Conservation (phyloP, 2,888 invertebrate genomes). For the Amblyjoppa fuscipennis region DNA sequence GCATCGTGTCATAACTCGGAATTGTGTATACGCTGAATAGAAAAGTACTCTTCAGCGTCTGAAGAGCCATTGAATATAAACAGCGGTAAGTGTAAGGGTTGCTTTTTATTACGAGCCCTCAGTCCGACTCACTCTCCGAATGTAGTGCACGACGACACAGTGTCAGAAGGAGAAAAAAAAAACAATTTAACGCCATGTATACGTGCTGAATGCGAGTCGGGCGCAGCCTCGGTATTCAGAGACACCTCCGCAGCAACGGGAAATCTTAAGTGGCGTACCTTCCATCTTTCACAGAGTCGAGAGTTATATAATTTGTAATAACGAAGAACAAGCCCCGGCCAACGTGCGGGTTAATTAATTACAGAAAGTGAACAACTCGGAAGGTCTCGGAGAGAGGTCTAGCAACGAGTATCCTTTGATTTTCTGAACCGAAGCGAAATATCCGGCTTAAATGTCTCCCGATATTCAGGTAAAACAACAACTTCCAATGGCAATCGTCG, state of each 20-base stretch:
- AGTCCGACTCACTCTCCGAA: constrained; percentile 62
- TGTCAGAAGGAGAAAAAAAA: constrained; percentile 58
- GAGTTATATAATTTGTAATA: constrained; percentile 33
- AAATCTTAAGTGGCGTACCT: constrained; percentile 17
- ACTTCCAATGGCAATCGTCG: too few species aligned
- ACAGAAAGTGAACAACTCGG: background rate
- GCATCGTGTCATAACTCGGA: constrained; percentile 52
- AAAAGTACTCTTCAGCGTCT: constrained; percentile 65
- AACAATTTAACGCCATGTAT: constrained; percentile 37
- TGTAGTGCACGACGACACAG: constrained; percentile 60
- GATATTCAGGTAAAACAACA: too few species aligned
- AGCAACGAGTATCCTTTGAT: too few species aligned
- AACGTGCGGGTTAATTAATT: constrained; percentile 2
- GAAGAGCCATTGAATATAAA: constrained; percentile 67
- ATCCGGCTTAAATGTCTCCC: too few species aligned
- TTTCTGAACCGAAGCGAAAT: too few species aligned
- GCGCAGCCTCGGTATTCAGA: constrained; percentile 38
- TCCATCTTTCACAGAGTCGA: constrained; percentile 26
- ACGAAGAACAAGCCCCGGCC: constrained; percentile 8
- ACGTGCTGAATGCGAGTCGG: constrained; percentile 40
- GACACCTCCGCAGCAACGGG: constrained; percentile 12
- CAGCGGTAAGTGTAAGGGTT: constrained; percentile 58
- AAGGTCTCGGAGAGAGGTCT: background rate
- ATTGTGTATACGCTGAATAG: constrained; percentile 62
- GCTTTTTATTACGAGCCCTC: constrained; percentile 50